phyloP scores from a whole-genome alignment of 2,888 invertebrate genomes.

The Conomelus anceps region DNA sequence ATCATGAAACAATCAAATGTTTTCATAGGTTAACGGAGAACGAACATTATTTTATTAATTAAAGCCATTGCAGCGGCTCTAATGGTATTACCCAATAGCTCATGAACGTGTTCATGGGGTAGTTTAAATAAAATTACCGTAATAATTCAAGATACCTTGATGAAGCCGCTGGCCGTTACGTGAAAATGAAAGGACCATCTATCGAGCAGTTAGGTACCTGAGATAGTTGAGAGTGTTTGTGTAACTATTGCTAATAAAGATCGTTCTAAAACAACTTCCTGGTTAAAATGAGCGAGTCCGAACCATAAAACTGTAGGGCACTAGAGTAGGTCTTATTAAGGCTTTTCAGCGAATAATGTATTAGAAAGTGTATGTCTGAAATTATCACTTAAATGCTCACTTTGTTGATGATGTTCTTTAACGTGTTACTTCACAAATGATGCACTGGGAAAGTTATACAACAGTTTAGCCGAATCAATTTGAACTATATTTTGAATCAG shows the following conservation, averaged over 20 bases:
- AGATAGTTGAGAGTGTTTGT: background rate
- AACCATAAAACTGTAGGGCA: background rate
- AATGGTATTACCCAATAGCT: background rate
- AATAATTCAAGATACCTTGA: background rate
- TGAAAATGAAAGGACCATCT: background rate
- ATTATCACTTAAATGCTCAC: background rate
- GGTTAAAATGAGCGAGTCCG: too few relatives aligned
- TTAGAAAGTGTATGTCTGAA: background rate
- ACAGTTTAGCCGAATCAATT: too few relatives aligned
- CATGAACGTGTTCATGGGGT: background rate
- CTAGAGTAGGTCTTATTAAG: background rate
- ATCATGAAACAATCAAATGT: background rate
- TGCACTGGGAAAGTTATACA: too few relatives aligned
- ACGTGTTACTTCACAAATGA: too few relatives aligned
- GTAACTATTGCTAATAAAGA: background rate
- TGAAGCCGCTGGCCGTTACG: background rate
- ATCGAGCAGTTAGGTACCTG: background rate
- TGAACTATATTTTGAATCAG: too few relatives aligned
- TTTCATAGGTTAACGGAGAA: background rate
- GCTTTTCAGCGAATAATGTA: background rate
- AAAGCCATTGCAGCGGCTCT: background rate
- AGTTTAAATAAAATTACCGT: background rate
- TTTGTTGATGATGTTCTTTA: too few relatives aligned
- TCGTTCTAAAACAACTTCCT: background rate
- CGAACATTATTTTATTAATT: background rate